phyloP scores from a whole-genome alignment of 2,113 vertebrate species.

The Echinops telfairi region DNA sequence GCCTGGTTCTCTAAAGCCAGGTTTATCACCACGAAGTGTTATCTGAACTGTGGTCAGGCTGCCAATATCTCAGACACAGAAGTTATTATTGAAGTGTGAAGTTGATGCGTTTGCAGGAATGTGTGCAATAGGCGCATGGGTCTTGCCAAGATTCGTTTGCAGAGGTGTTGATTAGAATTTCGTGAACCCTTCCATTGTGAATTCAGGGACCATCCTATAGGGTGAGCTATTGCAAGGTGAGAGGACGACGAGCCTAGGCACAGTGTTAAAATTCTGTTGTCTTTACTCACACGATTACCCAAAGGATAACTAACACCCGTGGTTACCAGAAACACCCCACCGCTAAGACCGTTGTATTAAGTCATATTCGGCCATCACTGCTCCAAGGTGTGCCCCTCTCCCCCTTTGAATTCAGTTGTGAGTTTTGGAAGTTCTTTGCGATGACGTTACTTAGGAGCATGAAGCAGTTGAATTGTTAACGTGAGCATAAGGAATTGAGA shows the following conservation, averaged over 20 bases:
- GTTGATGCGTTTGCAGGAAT: background rate
- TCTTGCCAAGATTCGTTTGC: background rate
- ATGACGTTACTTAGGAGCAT: background rate
- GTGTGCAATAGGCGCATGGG: background rate
- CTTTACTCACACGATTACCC: constrained; percentile 4
- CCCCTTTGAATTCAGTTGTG: background rate
- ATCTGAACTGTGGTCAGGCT: background rate
- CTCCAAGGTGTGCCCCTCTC: background rate
- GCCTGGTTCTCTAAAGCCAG: background rate
- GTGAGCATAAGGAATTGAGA: constrained; percentile 22
- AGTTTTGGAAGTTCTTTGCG: constrained; percentile 14
- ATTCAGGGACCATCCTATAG: background rate
- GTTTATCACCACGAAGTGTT: constrained; percentile 10
- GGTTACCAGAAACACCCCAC: background rate
- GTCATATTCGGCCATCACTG: background rate
- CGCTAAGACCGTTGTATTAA: background rate
- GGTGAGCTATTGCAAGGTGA: constrained; percentile 16
- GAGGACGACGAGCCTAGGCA: background rate
- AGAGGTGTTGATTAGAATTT: background rate
- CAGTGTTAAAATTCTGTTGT: constrained; percentile 11
- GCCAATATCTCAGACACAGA: background rate
- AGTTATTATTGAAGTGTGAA: background rate
- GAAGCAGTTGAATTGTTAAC: constrained; percentile 10
- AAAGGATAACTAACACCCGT: background rate
- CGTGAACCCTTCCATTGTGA: background rate